A percentile compares a stretch with the other conserved stretches of the same genome.
These are phyloP conservation scores for Phylloscopus trochilus DNA, from an alignment of 2,113 vertebrate genomes.

Conservation along the genomic window DNA sequence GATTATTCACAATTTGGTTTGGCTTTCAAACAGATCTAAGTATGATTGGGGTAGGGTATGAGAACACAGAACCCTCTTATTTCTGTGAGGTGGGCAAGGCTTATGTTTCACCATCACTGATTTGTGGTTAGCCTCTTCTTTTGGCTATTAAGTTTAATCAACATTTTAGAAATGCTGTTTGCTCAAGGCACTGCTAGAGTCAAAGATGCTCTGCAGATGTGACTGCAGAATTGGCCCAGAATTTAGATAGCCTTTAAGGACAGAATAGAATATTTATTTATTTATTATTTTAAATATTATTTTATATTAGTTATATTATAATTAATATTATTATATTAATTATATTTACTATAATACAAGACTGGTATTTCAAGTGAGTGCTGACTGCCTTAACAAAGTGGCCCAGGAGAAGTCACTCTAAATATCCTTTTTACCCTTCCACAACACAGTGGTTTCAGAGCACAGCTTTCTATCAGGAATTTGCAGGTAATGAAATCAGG, in stretches of 20 bases:
- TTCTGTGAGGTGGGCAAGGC: slow-evolving; percentile 11
- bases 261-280: neutral
- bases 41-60: neutral
- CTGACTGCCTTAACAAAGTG: neutral
- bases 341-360: neutral
- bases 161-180: neutral
- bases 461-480: neutral
- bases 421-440: neutral
- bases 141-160: slow-evolving; percentile 32
- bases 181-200: neutral
- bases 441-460: neutral
- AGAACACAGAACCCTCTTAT: slow-evolving; percentile 48
- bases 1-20: slow-evolving; percentile 54
- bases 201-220: neutral
- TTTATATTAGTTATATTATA: too few relatives aligned
- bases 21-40: slow-evolving; percentile 47
- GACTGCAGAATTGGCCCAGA: neutral
- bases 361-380: neutral
- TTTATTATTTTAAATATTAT: too few relatives aligned
- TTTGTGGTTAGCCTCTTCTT: slow-evolving; percentile 49
- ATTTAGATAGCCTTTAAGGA: neutral
- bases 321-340: too few relatives aligned
- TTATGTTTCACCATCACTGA: slow-evolving; percentile 12
- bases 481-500: slow-evolving; percentile 22
- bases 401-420: neutral